A percentile compares a stretch with the other conserved stretches of the same genome.
These are phyloP conservation scores for Crenuchus spilurus DNA, from an alignment of 2,797 vertebrate genomes.

Conservation along the genomic window DNA sequence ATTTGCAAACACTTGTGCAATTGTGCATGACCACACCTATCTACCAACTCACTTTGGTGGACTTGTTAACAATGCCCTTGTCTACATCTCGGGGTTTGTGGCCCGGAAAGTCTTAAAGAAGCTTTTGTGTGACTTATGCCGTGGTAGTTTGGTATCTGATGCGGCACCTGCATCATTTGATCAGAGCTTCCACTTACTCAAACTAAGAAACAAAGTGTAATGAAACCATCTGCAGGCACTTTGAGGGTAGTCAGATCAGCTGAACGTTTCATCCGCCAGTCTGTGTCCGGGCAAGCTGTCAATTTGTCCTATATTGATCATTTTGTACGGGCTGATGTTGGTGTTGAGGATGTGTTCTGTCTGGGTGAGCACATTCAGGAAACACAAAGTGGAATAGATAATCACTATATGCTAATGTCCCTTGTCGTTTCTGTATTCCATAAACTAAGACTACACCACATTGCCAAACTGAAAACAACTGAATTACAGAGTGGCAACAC, in stretches of 20 bases:
- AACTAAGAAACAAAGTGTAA: not conserved
- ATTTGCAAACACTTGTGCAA: not conserved
- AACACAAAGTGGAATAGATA: slow-evolving; percentile 4
- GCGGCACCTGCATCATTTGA: slow-evolving; percentile 8
- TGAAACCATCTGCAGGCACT: not conserved
- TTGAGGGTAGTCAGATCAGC: slow-evolving; percentile 1
- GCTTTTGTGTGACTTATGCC: slow-evolving; percentile 28
- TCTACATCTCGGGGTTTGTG: slow-evolving; percentile 25
- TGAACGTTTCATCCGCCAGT: not conserved
- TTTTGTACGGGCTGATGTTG: not conserved
- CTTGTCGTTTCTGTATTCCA: not conserved
- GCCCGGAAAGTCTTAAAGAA: not conserved
- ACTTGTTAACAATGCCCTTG: slow-evolving; percentile 29
- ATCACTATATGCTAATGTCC: not conserved
- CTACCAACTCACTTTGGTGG: not conserved
- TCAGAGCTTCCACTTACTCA: not conserved
- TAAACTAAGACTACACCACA: slow-evolving; percentile 18
- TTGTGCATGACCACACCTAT: slow-evolving; percentile 15
- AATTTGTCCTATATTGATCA: not conserved
- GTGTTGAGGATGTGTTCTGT: slow-evolving; percentile 10
- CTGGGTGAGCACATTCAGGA: slow-evolving; percentile 1
- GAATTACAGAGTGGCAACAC: slow-evolving; percentile 1
- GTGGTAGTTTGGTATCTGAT: slow-evolving; percentile 12
- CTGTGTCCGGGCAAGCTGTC: not conserved
- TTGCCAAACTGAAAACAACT: not conserved